Base-by-base conservation (phyloP, 2,113 vertebrate species). In the Leptodactylus fuscus region DNA sequence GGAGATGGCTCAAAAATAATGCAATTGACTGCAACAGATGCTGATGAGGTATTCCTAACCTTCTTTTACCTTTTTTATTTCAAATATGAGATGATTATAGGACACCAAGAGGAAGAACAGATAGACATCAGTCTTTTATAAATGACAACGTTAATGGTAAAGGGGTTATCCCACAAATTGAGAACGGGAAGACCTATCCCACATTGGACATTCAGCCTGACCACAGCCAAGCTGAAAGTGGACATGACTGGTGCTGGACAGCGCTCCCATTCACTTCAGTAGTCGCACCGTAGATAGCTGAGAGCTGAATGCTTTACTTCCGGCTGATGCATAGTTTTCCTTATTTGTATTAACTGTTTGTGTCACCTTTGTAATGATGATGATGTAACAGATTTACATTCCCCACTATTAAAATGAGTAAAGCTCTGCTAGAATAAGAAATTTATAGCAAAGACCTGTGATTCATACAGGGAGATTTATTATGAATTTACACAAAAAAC, bases 21-120 rank as follows among this genome's bases (percentile, higher is more conserved):
- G 94, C 97, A 99, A 88, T 92, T 99, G 89, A 98, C 96, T 83
- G 98, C 98, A 81, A 95, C 96, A 87, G 98, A 99, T 90, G 98
- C 97, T 76, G 98, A 99, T 85, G 95, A 99, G 97, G 98, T 99
- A 95, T 76, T 87, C 36, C 51, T 71, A 58, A 83, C 32, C 36
- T 36, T 34, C 32, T 34, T 36, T 29, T 27, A 5, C 24, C 27
- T 62, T 65, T 65, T 36, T 8, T 8, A 18, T 18, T 34, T 16
- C 5, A 36, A 13, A 65, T 7, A 55, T 65, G 29, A 32, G 29
- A 36, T 67, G 34, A 10, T 18, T 67, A 9, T 34, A 36, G 16
- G 2, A 58, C 55, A 24, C 22, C 49, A 51, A 51, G 49, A 18
- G 18, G n/a, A n/a, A n/a, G 4, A 20, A 1, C 32, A 18, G 32